Evolutionary conservation across 2,888 invertebrate genomes (phyloP), one percentile per base, ranked within the genome.

Genomic region (Leptopilina drosophilae): DNA sequence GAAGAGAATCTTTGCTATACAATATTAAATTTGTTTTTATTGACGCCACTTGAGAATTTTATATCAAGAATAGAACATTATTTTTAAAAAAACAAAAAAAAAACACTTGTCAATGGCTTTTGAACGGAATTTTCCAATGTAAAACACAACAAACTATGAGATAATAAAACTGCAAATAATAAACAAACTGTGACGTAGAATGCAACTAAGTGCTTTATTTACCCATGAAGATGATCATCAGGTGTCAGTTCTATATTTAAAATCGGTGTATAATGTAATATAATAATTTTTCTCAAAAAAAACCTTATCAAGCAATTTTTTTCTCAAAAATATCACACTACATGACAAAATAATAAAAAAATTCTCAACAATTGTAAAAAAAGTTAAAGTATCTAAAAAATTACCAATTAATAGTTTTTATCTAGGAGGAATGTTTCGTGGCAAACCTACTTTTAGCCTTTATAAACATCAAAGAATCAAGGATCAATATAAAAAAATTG

Each of bases 371-470:
- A 33, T 33, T 33, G 3, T 33, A 33, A 33, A 46, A 42, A 42
- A 8, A 15, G 14, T 3, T 5, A 66, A 46, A 46, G 4, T 66
- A 66, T 15, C 9, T 1, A 11, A 66, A 46, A 66, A 14, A 15
- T 4, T 3, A 9, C 1, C 11, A n/a, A 66, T 42, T 4, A 15
- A 42, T 66, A 40, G n/a, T 11, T n/a, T 66, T 40, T 33, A 33
- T 33, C 42, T 15, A 40, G 42, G 40, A 66, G 66, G 42, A 42
- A 66, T 66, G 66, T 42, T 66, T 42, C 66, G 66, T 15, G 66
- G 66, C 15, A 46, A 42, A 66, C 66, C 66, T 40, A 66, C 66
- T 42, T 66, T 66, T 46, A 40, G 66, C 20, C 66, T 66, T 66
- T 42, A 40, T 15, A 66, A 66, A 40, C 66, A 42, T 15, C 66